Conservation (phyloP, 2,888 invertebrate genomes). For the Synergus laeviventris region DNA sequence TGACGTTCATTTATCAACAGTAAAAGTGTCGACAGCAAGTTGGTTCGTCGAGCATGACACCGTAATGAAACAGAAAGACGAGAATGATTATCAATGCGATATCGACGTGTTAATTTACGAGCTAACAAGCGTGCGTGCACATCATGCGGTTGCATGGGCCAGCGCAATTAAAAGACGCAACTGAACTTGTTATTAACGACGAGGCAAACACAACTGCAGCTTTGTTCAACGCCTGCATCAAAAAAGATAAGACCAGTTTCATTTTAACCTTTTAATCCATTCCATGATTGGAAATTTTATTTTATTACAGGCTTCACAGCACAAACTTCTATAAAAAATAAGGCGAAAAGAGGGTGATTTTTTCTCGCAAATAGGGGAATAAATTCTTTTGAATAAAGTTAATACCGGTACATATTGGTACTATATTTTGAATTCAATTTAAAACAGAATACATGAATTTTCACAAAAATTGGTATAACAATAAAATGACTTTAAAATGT, state of each 20-base stretch:
- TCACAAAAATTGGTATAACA: too few species aligned
- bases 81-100: slow-evolving; percentile 58
- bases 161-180: slow-evolving; percentile 56
- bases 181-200: slow-evolving; percentile 20
- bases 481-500: too few species aligned
- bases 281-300: too few species aligned
- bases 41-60: slow-evolving; percentile 48
- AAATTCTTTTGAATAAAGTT: too few species aligned
- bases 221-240: background rate
- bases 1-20: slow-evolving; percentile 55
- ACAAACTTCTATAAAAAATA: too few species aligned
- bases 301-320: too few species aligned
- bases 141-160: slow-evolving; percentile 50
- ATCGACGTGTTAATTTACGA: slow-evolving; percentile 61
- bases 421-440: too few species aligned
- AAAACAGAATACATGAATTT: too few species aligned
- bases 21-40: slow-evolving; percentile 54
- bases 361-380: too few species aligned
- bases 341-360: too few species aligned
- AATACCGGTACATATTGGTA: too few species aligned
- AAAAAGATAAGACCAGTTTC: background rate
- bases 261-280: too few species aligned
- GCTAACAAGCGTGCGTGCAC: slow-evolving; percentile 47
- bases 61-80: slow-evolving; percentile 55
- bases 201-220: slow-evolving; percentile 1